These are phyloP conservation scores for Pissodes strobi DNA, from an alignment of 1,140 invertebrate species.

Conservation along the genomic window DNA sequence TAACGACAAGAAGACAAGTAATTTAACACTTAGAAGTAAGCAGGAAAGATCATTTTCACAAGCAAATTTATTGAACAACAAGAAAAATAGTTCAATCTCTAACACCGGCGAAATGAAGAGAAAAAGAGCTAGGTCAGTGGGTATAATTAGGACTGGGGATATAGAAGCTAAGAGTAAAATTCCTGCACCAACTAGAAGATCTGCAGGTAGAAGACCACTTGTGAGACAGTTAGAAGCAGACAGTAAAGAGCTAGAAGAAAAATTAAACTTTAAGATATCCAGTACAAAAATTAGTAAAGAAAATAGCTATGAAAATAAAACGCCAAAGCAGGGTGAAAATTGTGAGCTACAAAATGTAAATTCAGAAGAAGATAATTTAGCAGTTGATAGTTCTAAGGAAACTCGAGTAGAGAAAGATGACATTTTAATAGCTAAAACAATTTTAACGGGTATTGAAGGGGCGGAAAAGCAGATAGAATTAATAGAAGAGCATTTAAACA, in stretches of 20 bases:
- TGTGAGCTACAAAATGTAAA: neutral
- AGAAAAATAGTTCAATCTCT: neutral
- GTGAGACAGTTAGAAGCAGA: constrained; percentile 18
- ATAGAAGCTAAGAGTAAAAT: constrained; percentile 8
- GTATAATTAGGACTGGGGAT: constrained; percentile 1
- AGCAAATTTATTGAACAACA: neutral
- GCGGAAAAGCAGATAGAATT: neutral
- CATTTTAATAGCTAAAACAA: constrained; percentile 7
- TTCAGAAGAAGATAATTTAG: neutral
- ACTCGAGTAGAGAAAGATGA: neutral
- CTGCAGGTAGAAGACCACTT: constrained; percentile 21
- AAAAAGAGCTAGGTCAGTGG: constrained; percentile 21
- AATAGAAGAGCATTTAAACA: neutral
- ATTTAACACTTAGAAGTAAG: neutral
- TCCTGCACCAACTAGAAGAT: constrained; percentile 12
- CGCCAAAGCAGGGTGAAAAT: neutral
- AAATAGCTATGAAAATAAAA: neutral
- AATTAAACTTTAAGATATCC: constrained; percentile 1
- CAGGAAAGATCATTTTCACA: constrained; percentile 9
- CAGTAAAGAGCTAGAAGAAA: constrained; percentile 26
- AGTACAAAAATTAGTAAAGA: neutral
- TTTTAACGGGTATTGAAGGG: constrained; percentile 1
- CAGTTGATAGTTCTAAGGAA: neutral
- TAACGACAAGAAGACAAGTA: neutral
- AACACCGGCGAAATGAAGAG: neutral